Evolutionary conservation across 2,888 invertebrate genomes (phyloP).

Genomic region (Pristionchus japonicus): DNA sequence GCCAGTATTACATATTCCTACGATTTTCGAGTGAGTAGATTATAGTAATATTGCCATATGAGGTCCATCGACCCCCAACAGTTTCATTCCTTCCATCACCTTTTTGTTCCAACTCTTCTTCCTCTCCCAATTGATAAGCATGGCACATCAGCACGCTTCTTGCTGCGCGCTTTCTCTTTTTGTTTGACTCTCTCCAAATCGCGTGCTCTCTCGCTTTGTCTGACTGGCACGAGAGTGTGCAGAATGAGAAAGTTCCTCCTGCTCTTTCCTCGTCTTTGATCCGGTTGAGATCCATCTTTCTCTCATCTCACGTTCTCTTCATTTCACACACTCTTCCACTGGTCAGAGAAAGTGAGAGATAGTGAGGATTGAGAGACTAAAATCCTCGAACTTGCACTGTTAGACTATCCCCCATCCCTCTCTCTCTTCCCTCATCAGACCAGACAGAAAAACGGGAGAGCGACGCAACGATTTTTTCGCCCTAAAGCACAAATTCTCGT

Average conservation of each 20-base stretch:
- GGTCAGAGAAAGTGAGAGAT: not conserved
- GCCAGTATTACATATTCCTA: too few relatives aligned
- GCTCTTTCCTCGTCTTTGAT: not conserved
- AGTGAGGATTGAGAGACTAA: not conserved
- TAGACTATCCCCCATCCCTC: not conserved
- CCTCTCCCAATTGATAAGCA: constrained; percentile 2
- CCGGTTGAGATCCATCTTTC: not conserved
- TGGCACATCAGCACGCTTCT: not conserved
- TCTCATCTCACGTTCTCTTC: not conserved
- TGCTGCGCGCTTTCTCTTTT: constrained; percentile 17
- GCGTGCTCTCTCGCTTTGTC: too few relatives aligned
- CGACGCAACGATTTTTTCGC: not conserved
- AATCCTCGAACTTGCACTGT: not conserved
- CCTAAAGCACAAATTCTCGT: not conserved
- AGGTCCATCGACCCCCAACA: not conserved
- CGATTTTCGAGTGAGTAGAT: too few relatives aligned
- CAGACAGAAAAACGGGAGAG: constrained; percentile 15
- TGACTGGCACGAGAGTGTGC: too few relatives aligned
- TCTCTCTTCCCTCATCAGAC: not conserved
- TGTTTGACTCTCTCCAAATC: too few relatives aligned
- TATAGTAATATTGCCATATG: too few relatives aligned
- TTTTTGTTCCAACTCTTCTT: not conserved
- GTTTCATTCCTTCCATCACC: not conserved
- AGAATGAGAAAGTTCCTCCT: too few relatives aligned
- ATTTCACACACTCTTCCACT: not conserved